Conservation (phyloP, 1,140 invertebrate species). For the Phthorimaea operculella region DNA sequence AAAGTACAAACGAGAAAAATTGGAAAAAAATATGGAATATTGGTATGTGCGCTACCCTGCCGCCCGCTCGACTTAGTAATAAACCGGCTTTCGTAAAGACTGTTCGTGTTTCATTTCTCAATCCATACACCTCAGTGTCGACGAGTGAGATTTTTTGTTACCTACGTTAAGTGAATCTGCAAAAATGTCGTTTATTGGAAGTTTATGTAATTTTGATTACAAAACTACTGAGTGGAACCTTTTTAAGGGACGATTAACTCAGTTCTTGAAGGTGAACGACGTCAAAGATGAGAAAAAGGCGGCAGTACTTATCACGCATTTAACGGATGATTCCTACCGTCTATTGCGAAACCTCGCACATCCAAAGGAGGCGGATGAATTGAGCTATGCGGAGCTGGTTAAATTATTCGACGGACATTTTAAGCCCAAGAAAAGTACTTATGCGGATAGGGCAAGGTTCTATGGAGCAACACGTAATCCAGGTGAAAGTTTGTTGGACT, state of each 20-base stretch:
- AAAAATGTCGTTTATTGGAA: too few species aligned
- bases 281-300: constrained; percentile 1
- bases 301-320: constrained; percentile 11
- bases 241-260: constrained; percentile 8
- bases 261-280: constrained; percentile 10
- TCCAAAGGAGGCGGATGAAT: constrained; percentile 5
- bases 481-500: constrained; percentile 13
- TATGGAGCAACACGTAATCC: constrained; percentile 7
- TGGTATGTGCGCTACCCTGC: too few species aligned
- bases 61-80: too few species aligned
- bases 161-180: too few species aligned
- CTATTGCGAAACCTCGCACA: constrained; percentile 11
- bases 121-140: too few species aligned
- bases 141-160: too few species aligned
- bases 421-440: constrained; percentile 10
- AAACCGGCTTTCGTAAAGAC: too few species aligned
- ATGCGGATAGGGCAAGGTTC: constrained; percentile 13
- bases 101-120: too few species aligned
- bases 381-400: constrained; percentile 6
- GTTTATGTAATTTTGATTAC: too few species aligned
- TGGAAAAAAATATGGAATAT: too few species aligned
- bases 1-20: too few species aligned
- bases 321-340: constrained; percentile 13
- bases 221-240: constrained; percentile 10
- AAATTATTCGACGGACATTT: constrained; percentile 12